Base-by-base conservation (phyloP, 2,113 vertebrate genomes). In the Rhinopomastus cyanomelas region DNA sequence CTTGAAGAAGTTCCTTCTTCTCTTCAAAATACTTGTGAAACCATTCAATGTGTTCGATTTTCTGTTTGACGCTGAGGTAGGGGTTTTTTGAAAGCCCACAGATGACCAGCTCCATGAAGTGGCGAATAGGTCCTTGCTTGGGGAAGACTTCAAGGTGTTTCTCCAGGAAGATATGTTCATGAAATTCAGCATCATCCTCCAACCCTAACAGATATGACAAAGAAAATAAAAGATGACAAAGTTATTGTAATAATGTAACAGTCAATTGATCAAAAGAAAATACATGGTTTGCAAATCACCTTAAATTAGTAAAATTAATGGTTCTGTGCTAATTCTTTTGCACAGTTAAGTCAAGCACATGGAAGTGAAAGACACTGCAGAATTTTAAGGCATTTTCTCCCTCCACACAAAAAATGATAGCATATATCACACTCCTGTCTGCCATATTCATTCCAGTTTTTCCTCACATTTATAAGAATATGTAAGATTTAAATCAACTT, bases 51-150 rank as follows among this genome's bases (percentile, higher is more conserved):
- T 99, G 99, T 49, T 99, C 98, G 25, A 94, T 90, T 92, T 99
- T 99, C 96, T 99, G 98, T 34, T 97, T 96, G 60, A 99, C 98
- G 10, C 97, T 99, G 64, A 99, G 92, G 71, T 98, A 97, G 0
- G 98, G 98, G 91, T 99, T 99, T 96, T 97, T 98, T 1, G 98
- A 98, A 86, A 99, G 97, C 68, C 99, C 99, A 15, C 97, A 97
- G 76, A 98, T 95, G 44, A 99, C 99, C 1, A 99, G 97, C 81
- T 99, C 99, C 98, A 99, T 99, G 95, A 99, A 99, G 96, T 99
- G 98, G 57, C 98, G 98, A 91, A 99, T 96, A 14, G 99, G 98
- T 74, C 98, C 99, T 84, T 98, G 97, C 60, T 93, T 96, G 56
- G 99, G 98, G 89, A 99, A 99, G 61, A 95, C 97, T 88, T 98